Evolutionary conservation across 1,140 invertebrate genomes (phyloP), one percentile per base, ranked within the genome.

Genomic region (Oedothorax gibbosus): DNA sequence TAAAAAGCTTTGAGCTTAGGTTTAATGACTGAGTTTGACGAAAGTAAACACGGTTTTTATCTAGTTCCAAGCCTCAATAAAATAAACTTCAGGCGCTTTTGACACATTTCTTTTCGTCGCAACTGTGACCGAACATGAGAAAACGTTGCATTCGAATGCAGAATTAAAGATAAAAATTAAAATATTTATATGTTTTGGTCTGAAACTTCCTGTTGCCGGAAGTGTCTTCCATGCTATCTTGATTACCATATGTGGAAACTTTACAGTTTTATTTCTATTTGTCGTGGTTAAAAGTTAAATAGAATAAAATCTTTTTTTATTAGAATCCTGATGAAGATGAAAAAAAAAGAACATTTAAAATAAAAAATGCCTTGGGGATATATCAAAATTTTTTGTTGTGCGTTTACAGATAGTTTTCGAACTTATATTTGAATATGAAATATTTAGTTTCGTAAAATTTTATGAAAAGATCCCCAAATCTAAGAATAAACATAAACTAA

Each of bases 41-140:
- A 72, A 82, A 82, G 64, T 82, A 82, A 73, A 73, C 69, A 82
- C 10, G 77, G 57, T 49, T 73, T 82, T 82, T 82, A 82, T 82
- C 69, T 82, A 10, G 69, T 54, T 82, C 54, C 72, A 73, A 73
- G 64, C 50, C 49, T 15, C 60, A 53, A 49, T 51, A 82, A 35
- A 82, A 82, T 82, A 82, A 82, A 65, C 54, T 64, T 20, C 35
- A 73, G 69, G 69, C 69, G 57, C 54, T 79, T 66, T 73, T 12
- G 54, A 9, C n/a, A 49, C 53, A 69, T 49, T 69, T 82, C 12
- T 35, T 54, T 79, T 68, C 49, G 10, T 65, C 5, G 11, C 50
- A 35, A 64, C 49, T 14, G 20, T 6, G 62, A 15, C 11, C 14
- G n/a, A 53, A 79, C 50, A 77, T 64, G 35, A 72, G 65, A 54